A percentile compares a stretch with the other conserved stretches of the same genome.
Conservation (phyloP, 2,888 invertebrate species). For the Hemistola chrysoprasaria region DNA sequence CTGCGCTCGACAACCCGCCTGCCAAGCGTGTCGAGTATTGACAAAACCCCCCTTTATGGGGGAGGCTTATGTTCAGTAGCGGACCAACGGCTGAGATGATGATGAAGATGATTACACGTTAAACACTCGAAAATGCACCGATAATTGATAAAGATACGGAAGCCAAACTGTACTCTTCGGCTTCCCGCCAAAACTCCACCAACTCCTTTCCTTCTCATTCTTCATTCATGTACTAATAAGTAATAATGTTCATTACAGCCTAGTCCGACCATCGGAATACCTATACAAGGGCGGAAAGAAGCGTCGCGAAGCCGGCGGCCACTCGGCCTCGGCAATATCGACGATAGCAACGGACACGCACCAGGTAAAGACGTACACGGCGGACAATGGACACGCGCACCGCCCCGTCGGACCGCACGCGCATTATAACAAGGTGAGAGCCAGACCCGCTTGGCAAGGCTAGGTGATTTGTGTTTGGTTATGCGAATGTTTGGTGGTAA, state of each 20-base stretch:
- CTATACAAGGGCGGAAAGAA: constrained; percentile 76
- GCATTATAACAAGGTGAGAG: constrained; percentile 95
- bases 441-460: constrained; percentile 62
- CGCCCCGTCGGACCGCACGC: constrained; percentile 89
- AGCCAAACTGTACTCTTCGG: too few relatives aligned
- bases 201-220: too few relatives aligned
- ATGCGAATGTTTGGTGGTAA: too few relatives aligned
- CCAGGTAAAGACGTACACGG: constrained; percentile 98
- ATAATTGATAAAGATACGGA: too few relatives aligned
- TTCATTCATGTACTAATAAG: not conserved
- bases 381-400: constrained; percentile 92
- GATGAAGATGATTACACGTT: too few relatives aligned
- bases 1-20: too few relatives aligned
- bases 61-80: too few relatives aligned
- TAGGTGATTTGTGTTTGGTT: constrained; percentile 6
- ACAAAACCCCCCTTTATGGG: too few relatives aligned
- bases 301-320: constrained; percentile 59
- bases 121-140: too few relatives aligned
- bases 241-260: constrained; percentile 41
- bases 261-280: constrained; percentile 73
- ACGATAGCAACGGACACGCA: constrained; percentile 85
- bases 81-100: too few relatives aligned
- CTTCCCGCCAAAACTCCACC: too few relatives aligned
- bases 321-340: constrained; percentile 72
- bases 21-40: too few relatives aligned